These are phyloP conservation scores for Bos indicus DNA, from an alignment of 2,113 vertebrate species.

Conservation along the genomic window DNA sequence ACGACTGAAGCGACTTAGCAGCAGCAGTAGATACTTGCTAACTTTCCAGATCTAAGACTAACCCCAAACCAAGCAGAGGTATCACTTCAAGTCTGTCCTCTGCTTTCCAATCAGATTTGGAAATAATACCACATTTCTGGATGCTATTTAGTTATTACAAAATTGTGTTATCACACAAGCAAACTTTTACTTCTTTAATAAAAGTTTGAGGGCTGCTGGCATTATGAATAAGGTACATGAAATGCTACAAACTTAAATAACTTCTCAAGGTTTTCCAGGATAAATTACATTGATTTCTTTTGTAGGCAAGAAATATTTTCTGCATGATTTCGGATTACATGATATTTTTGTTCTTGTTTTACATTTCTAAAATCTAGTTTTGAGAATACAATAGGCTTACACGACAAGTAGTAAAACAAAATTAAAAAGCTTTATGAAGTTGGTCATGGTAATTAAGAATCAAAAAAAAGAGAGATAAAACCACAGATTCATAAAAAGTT, in stretches of 20 bases:
- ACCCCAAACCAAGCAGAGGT: background rate
- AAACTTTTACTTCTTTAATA: background rate
- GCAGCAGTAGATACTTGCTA: background rate
- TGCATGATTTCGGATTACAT: background rate
- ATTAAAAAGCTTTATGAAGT: background rate
- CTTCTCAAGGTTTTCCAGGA: background rate
- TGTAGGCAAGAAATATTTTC: background rate
- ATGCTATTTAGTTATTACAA: background rate
- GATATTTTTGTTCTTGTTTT: background rate
- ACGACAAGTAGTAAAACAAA: background rate
- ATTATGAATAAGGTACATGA: background rate
- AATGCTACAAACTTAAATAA: background rate
- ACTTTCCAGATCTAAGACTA: background rate
- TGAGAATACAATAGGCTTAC: background rate
- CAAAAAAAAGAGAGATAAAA: background rate
- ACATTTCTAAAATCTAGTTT: background rate
- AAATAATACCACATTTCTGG: background rate
- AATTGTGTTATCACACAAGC: background rate
- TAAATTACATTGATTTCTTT: background rate
- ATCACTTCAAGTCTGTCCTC: background rate
- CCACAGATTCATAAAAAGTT: background rate
- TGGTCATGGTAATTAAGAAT: background rate
- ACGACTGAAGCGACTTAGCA: no score
- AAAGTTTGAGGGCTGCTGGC: background rate
- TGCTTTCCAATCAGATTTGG: constrained; percentile 21